Conservation (phyloP, 2,113 vertebrate genomes). For the Lophius piscatorius region DNA sequence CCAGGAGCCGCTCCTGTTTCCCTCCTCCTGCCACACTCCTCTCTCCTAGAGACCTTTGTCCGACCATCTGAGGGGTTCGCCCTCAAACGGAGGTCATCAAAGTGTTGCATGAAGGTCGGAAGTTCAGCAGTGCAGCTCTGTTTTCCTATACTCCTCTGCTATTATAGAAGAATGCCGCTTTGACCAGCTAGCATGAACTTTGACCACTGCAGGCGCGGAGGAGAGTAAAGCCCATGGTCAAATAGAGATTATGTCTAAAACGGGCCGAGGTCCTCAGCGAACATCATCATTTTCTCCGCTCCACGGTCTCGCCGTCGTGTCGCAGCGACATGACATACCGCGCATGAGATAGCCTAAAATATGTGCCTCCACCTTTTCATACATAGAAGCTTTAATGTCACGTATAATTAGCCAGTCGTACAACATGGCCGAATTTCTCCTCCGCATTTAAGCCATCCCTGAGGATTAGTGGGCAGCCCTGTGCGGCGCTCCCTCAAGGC, state of each 20-base stretch:
- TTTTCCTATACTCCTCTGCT: constrained; percentile 39
- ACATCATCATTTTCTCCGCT: constrained; percentile 24
- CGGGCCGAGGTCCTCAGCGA: constrained; percentile 23
- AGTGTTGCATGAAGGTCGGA: constrained; percentile 39
- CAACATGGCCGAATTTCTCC: no score
- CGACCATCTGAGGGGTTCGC: constrained; percentile 11
- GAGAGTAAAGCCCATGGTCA: constrained; percentile 59
- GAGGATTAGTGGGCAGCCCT: no score
- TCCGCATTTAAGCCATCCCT: no score
- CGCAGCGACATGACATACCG: constrained; percentile 9
- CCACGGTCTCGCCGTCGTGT: constrained; percentile 6
- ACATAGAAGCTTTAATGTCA: no score
- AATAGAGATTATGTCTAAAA: constrained; percentile 62
- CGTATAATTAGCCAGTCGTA: no score
- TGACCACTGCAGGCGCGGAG: constrained; percentile 46
- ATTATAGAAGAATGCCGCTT: constrained; percentile 45
- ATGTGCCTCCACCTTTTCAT: no score
- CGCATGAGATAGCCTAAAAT: neutral
- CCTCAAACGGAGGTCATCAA: constrained; percentile 49
- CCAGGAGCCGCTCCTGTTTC: constrained; percentile 31
- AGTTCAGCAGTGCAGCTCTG: constrained; percentile 49
- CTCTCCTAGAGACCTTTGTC: constrained; percentile 28
- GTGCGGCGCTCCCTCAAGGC: no score
- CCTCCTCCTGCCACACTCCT: constrained; percentile 21
- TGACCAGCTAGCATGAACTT: constrained; percentile 46